Evolutionary conservation across 2,888 invertebrate genomes (phyloP).

Genomic region (Tanaodytes sp.): DNA sequence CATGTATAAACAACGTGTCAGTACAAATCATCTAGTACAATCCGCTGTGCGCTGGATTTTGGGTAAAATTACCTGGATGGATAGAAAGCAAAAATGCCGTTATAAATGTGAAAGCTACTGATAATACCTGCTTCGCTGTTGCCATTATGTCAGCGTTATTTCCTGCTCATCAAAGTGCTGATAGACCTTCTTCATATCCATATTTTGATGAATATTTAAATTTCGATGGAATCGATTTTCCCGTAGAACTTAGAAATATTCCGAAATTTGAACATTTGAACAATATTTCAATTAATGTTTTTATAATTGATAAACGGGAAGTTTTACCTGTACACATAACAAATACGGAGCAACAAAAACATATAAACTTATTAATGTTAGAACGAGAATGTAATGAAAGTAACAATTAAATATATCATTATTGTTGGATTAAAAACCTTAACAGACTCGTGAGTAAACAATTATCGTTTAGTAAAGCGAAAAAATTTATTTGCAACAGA

Average conservation of each 20-base stretch:
- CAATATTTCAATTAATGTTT: constrained; percentile 9
- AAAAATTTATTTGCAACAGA: too few species aligned
- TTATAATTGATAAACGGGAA: not conserved
- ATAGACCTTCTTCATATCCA: not conserved
- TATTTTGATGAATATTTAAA: not conserved
- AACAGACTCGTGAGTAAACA: not conserved
- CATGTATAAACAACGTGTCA: not conserved
- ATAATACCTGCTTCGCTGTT: constrained; percentile 1
- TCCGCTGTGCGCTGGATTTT: not conserved
- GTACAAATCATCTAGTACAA: not conserved
- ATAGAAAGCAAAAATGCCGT: constrained; percentile 4
- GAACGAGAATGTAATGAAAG: not conserved
- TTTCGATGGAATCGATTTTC: constrained; percentile 5
- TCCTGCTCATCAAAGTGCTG: not conserved
- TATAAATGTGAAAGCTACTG: not conserved
- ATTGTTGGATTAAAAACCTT: constrained; percentile 23
- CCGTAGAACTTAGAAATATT: not conserved
- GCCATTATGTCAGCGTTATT: too few species aligned
- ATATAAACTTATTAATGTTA: not conserved
- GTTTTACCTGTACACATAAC: constrained; percentile 9
- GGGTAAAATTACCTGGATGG: constrained; percentile 9
- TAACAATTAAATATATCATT: not conserved
- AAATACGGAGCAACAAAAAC: not conserved
- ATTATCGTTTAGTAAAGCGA: too few species aligned
- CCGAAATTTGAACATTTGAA: constrained; percentile 16